These are phyloP conservation scores for Polyommatus icarus DNA, from an alignment of 2,888 invertebrate species.

Conservation along the genomic window DNA sequence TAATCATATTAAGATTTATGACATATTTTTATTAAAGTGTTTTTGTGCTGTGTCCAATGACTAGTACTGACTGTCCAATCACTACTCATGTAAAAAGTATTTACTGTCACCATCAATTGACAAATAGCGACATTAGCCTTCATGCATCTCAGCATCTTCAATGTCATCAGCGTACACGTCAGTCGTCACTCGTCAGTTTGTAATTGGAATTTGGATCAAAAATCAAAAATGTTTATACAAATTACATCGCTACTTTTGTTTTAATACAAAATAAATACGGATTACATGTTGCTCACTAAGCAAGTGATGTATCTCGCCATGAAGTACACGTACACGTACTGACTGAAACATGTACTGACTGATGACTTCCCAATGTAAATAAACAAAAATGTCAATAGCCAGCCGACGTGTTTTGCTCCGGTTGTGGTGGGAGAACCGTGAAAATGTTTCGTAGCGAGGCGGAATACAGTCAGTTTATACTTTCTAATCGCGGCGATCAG, in stretches of 20 bases:
- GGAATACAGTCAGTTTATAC: conserved; percentile 59
- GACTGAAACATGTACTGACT: not conserved
- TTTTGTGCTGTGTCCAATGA: too few species aligned
- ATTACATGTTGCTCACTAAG: not conserved
- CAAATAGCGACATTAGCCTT: conserved; percentile 13
- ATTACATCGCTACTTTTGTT: conserved; percentile 18
- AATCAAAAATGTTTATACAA: not conserved
- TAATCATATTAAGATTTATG: too few species aligned
- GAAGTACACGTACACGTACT: conserved; percentile 33
- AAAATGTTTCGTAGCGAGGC: conserved; percentile 59
- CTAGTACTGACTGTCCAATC: too few species aligned
- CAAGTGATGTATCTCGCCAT: conserved; percentile 30
- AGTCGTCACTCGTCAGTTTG: not conserved
- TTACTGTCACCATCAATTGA: not conserved
- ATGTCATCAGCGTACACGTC: not conserved
- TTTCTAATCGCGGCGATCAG: conserved; percentile 72
- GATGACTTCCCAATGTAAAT: conserved; percentile 45
- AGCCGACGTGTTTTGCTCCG: conserved; percentile 62
- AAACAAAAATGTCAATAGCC: conserved; percentile 48
- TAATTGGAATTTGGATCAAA: too few species aligned
- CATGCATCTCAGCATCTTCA: not conserved
- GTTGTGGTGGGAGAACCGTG: conserved; percentile 69
- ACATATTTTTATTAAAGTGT: too few species aligned
- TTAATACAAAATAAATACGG: conserved; percentile 20
- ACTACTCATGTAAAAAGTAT: not conserved